Conservation (phyloP, 2,888 invertebrate species). For the Dioctria linearis region DNA sequence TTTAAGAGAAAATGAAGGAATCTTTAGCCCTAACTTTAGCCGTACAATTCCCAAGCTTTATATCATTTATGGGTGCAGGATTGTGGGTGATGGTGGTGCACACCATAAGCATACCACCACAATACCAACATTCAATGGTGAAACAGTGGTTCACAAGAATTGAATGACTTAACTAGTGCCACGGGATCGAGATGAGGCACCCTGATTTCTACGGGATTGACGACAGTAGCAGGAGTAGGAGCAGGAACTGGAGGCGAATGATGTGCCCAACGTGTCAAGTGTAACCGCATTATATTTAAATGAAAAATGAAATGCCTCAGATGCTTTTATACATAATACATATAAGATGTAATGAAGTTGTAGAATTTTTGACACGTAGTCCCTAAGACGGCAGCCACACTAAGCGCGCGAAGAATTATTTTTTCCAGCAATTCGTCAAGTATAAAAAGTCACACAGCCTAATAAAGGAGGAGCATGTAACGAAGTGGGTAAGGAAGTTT, state of each 20-base stretch:
- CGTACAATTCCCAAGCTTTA: constrained; percentile 55
- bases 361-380: constrained; percentile 56
- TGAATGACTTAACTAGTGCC: constrained; percentile 60
- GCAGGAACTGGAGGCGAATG: constrained; percentile 55
- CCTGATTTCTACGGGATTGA: constrained; percentile 43
- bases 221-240: constrained; percentile 23
- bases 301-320: constrained; percentile 58
- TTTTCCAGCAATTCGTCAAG: constrained; percentile 50
- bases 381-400: constrained; percentile 22
- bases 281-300: constrained; percentile 61
- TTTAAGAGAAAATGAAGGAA: constrained; percentile 44
- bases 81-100: constrained; percentile 30
- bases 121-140: constrained; percentile 18
- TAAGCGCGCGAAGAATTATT: constrained; percentile 31
- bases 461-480: too few relatives aligned
- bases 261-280: constrained; percentile 61
- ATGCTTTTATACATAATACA: constrained; percentile 52
- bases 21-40: constrained; percentile 57
- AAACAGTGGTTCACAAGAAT: constrained; percentile 31
- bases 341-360: constrained; percentile 57
- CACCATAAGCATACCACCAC: constrained; percentile 10
- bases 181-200: constrained; percentile 59
- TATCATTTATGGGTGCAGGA: constrained; percentile 40
- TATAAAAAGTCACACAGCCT: too few relatives aligned
- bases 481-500: background rate